Evolutionary conservation across 2,113 vertebrate species (phyloP), one percentile per base, ranked within the genome.

Genomic region (Zosterops japonicus): DNA sequence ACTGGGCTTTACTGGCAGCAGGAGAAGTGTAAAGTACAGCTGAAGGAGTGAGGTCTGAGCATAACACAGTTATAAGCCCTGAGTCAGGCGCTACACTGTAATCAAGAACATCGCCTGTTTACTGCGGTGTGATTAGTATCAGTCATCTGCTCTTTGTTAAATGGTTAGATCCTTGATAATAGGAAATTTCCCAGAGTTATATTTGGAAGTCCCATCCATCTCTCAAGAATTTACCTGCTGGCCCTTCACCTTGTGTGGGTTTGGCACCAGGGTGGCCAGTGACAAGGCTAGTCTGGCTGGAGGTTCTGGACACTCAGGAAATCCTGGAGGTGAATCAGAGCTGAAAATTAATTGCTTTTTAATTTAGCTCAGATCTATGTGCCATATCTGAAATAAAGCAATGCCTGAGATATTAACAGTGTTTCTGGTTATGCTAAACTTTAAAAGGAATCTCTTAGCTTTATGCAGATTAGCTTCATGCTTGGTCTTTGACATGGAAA

Each of bases 71-170:
- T 90, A 42, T 76, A 92, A 95, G 80, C 7, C 65, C 83, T 92
- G 83, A 93, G 76, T 95, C 94, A 96, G 79, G 39, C 16, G 0
- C 44, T 78, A 24, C 28, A 31, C 44, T 64, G 50, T 80, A 86
- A 94, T 91, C 75, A 83, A 36, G 94, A 90, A 46, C 76, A 84
- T 90, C 0, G 4, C 36, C 74, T 88, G 47, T 86, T 95, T 94
- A 70, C 79, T 92, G 80, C 60, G 6, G 18, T 29, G 56, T 87
- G 94, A 94, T 93, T 92, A 93, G 57, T 84, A 95, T 83, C 83
- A 90, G 57, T 94, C 95, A 81, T 86, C 92, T 96, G 86, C 44
- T 92, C 92, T 71, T 87, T 1, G 1, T 94, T 93, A 89, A 68
- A 83, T 92, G n/a, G 29, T 86, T 86, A 71, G 68, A 88, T 90